These are phyloP conservation scores for Emydocephalus ijimae DNA, from an alignment of 2,113 vertebrate genomes.

Conservation along the genomic window DNA sequence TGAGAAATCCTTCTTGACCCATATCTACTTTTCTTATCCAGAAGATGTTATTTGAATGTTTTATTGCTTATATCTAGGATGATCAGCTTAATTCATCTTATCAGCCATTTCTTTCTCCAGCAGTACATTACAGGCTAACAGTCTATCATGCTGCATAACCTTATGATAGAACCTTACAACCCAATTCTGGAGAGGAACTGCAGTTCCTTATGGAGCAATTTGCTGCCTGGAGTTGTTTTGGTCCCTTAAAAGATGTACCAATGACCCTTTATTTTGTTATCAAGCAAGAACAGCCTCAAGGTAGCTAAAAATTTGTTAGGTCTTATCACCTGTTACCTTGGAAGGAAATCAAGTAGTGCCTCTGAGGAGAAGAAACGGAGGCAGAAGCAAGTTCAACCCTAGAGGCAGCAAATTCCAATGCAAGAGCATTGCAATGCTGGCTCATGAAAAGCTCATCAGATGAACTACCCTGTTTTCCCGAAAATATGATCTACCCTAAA, in stretches of 20 bases:
- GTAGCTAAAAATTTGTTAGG: background rate
- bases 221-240: background rate
- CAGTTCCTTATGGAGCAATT: background rate
- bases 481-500: no score
- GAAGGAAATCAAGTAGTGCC: background rate
- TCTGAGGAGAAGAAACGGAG: background rate
- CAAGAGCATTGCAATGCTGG: background rate
- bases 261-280: background rate
- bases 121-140: background rate
- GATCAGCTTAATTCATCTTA: background rate
- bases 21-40: background rate
- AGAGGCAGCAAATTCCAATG: background rate
- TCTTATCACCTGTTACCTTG: background rate
- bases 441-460: background rate
- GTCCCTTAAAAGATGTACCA: background rate
- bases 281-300: background rate
- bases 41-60: background rate
- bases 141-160: background rate
- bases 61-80: background rate
- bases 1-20: background rate
- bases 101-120: background rate
- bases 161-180: background rate
- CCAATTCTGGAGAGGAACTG: background rate
- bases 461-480: background rate
- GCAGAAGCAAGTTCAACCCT: background rate